Base-by-base conservation (phyloP, 2,888 invertebrate genomes). In the Athetis lepigone region DNA sequence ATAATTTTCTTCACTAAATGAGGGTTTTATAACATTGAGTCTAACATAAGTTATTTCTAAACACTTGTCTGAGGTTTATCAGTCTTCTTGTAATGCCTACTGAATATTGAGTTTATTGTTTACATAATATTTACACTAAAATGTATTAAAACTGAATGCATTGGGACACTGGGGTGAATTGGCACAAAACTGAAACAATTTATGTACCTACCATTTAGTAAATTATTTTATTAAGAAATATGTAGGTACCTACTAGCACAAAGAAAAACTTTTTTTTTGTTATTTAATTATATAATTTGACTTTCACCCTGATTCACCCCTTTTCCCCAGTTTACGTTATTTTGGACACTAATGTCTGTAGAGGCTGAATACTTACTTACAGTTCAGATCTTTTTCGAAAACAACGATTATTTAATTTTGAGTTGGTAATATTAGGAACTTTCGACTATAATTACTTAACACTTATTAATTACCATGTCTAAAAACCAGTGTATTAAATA, bases 401-500 rank as follows among this genome's bases (percentile, higher is more conserved):
- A 52, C 57, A 51, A 59, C 29, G 43, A 59, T 45, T 33, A 25
- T 57, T 57, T 37, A 9, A 43, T 23, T 47, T 36, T n/a, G n/a
- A 43, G 13, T 40, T 6, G 11, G 33, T 39, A 49, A 11, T 21
- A 56, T 49, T 54, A 75, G 74, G 58, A 62, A 75, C 70, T 69
- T 62, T 75, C 50, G 58, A 55, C 51, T 58, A 42, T 42, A 39
- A 57, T 57, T 55, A 63, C 56, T 59, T 64, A 63, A 63, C 37
- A 60, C 29, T 50, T 49, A 73, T 51, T 63, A 45, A 52, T 47
- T 50, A 33, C 33, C 33, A 4, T 13, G 52, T 60, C 18, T 59
- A 63, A 58, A 71, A 67, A 72, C 75, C 82, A 81, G 81, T 81
- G 82, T 71, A 59, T 64, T 61, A 60, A 62, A 63, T 62, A 40